Conservation (phyloP, 1,140 invertebrate genomes). For the Eumeta japonica region DNA sequence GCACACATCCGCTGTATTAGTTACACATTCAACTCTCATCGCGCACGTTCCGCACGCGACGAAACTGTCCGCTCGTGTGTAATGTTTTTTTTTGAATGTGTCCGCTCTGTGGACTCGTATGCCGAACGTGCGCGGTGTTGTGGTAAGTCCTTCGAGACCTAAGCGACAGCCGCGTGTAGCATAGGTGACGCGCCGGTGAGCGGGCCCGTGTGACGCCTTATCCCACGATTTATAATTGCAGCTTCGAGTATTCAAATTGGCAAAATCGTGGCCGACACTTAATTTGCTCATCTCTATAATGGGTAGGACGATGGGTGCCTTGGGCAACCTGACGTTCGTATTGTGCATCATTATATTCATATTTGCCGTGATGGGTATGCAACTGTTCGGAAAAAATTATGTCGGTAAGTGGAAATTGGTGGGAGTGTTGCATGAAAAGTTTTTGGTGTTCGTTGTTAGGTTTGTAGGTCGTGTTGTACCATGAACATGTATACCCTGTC, state of each 20-base stretch:
- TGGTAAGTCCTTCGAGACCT: constrained; percentile 38
- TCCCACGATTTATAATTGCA: constrained; percentile 63
- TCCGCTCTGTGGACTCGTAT: too few relatives aligned
- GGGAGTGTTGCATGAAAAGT: constrained; percentile 56
- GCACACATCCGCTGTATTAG: constrained; percentile 55
- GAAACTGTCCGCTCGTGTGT: too few relatives aligned
- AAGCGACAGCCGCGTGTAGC: too few relatives aligned
- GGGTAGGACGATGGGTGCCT: constrained; percentile 92
- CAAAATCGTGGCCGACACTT: constrained; percentile 96
- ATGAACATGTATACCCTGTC: too few relatives aligned
- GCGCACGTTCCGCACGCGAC: too few relatives aligned
- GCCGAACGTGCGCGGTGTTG: constrained; percentile 9
- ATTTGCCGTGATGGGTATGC: constrained; percentile 97
- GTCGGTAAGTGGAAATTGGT: constrained; percentile 66
- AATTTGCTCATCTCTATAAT: constrained; percentile 97
- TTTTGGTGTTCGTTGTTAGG: constrained; percentile 52
- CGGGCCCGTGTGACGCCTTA: constrained; percentile 56
- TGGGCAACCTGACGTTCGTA: constrained; percentile 95
- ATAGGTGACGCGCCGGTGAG: constrained; percentile 56
- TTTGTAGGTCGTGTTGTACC: too few relatives aligned
- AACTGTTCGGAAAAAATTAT: constrained; percentile 91
- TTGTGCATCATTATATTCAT: constrained; percentile 97
- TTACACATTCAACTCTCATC: too few relatives aligned
- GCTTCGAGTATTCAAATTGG: constrained; percentile 96
- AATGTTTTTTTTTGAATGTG: too few relatives aligned